Base-by-base conservation (phyloP, 1,140 invertebrate genomes). In the Halictus rubicundus region DNA sequence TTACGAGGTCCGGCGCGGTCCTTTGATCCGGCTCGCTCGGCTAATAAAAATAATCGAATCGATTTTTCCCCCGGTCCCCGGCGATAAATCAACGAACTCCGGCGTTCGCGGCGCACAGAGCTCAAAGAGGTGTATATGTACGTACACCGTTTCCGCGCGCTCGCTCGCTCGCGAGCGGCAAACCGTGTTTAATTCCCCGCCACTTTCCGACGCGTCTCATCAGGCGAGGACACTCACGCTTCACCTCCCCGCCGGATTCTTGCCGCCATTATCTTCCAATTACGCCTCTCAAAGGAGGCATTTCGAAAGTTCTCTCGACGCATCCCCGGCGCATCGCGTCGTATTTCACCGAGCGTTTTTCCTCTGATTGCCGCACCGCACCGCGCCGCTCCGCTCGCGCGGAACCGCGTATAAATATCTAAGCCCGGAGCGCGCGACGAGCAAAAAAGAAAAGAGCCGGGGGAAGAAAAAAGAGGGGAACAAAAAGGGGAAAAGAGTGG, bases 271-370 rank as follows among this genome's bases (percentile, higher is more conserved):
- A 79, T 60, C 61, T 42, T 12, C 77, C 77, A 79, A 79, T 79
- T 79, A 79, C 77, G 60, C 37, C 60, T 73, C 61, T 79, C 77
- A 65, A 73, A 79, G 70, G 70, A 65, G 61, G 75, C 70, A 65
- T 73, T 73, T 66, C 61, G 61, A 73, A 65, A 73, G 70, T 79
- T 59, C 46, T 59, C 46, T 37, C 23, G 57, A 7, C 57, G 68
- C 57, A n/a, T 46, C 39, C 39, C 37, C n/a, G 65, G 16, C 57
- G 32, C 66, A 32, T 70, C 75, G 65, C 39, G 27, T 70, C 75
- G 75, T 78, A 71, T 63, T 39, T 71, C 75, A 71, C 5, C 42
- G 42, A n/a, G 52, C 12, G 37, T 71, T 78, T 71, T 78, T 78
- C 54, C 68, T 70, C 49, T 49, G 8, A 23, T 65, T 54, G 21